These are phyloP conservation scores for Penaeus monodon DNA, from an alignment of 2,888 invertebrate genomes.

Conservation along the genomic window DNA sequence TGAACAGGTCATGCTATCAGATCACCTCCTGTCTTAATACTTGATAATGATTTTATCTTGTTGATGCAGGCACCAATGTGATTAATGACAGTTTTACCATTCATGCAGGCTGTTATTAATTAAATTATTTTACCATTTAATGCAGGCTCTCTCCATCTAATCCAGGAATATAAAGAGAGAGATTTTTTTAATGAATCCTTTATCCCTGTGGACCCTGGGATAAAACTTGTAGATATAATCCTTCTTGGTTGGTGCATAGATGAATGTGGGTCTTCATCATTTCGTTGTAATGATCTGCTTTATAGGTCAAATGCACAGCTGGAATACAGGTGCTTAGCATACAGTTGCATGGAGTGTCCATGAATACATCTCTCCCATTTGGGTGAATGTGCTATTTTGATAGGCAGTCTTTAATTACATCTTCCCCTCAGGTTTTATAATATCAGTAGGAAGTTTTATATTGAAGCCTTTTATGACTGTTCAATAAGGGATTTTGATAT, in stretches of 20 bases:
- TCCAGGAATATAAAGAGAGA: conserved; percentile 53
- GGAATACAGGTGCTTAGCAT: conserved; percentile 13
- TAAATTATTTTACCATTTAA: conserved; percentile 23
- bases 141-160: conserved; percentile 53
- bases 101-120: conserved; percentile 38
- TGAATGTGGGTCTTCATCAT: conserved; percentile 9
- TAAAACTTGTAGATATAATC: neutral
- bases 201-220: conserved; percentile 32
- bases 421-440: conserved; percentile 32
- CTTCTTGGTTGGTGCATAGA: conserved; percentile 18
- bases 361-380: conserved; percentile 1
- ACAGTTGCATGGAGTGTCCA: conserved; percentile 28
- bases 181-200: conserved; percentile 28
- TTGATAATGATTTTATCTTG: conserved; percentile 15
- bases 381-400: neutral
- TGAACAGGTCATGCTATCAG: conserved; percentile 53
- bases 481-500: conserved; percentile 15
- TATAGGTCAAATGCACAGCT: conserved; percentile 37
- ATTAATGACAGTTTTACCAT: conserved; percentile 27
- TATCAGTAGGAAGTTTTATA: conserved; percentile 16
- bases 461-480: conserved; percentile 2
- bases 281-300: conserved; percentile 46
- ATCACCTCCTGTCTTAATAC: conserved; percentile 30
- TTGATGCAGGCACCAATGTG: conserved; percentile 31
- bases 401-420: conserved; percentile 11